Evolutionary conservation across 2,888 invertebrate genomes (phyloP).

Genomic region (Acronicta psi): DNA sequence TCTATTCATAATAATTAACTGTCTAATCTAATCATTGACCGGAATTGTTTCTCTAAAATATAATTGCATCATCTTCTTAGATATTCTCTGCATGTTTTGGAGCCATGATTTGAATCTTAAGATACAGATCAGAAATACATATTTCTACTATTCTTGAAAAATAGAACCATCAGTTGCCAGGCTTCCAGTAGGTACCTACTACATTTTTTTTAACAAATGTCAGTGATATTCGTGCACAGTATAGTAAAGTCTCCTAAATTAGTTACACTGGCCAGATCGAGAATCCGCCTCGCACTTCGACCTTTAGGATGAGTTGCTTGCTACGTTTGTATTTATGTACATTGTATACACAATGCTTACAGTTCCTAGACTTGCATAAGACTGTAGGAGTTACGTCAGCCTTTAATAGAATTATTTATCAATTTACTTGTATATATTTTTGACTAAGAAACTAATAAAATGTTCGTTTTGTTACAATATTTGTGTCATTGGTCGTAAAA

Average conservation of each 20-base stretch:
- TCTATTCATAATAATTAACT: slow-evolving; percentile 31
- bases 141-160: not conserved
- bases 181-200: not conserved
- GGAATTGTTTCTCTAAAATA: slow-evolving; percentile 10
- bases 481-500: too few species aligned
- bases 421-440: slow-evolving; percentile 1
- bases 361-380: slow-evolving; percentile 49
- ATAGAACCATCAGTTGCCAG: not conserved
- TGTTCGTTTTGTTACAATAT: too few species aligned
- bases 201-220: slow-evolving; percentile 20
- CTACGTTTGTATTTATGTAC: slow-evolving; percentile 33
- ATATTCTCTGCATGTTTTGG: not conserved
- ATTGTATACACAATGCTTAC: slow-evolving; percentile 24
- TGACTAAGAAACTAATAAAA: too few species aligned
- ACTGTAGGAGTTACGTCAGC: slow-evolving; percentile 35
- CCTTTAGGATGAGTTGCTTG: slow-evolving; percentile 32
- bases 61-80: not conserved
- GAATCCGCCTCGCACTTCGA: slow-evolving; percentile 37
- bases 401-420: slow-evolving; percentile 24
- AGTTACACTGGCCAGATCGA: slow-evolving; percentile 15
- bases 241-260: slow-evolving; percentile 17
- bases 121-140: too few species aligned
- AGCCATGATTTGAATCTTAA: too few species aligned
- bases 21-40: slow-evolving; percentile 17
- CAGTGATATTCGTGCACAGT: slow-evolving; percentile 9